Base-by-base conservation (phyloP, 2,888 invertebrate species). In the Chrysolina oricalcia region DNA sequence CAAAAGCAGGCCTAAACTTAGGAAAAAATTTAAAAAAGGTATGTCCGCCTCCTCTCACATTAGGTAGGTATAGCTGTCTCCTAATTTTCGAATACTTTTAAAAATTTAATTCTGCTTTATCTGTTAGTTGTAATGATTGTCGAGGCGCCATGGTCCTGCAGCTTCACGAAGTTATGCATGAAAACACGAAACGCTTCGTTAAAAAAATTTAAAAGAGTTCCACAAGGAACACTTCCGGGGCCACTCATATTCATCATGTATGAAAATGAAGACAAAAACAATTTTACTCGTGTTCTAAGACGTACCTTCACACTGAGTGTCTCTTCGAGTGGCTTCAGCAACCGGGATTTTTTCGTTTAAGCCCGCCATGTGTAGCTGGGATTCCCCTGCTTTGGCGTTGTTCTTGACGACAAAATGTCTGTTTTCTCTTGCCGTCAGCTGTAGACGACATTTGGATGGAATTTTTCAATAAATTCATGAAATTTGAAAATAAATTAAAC, bases 291-390 rank as follows among this genome's bases (percentile, higher is more conserved):
- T 13, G 46, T 13, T 17, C 23, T 70, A 46, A 17, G 62, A 72
- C n/a, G 80, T 82, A 87, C 88, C 96, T 78, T 94, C 94, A 88
- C 97, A 97, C 72, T 92, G 91, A 0, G 91, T 89, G 0, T 97
- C 97, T 0, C 98, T 98, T 64, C 95, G 91, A 86, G 19, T 92
- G 91, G 53, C 92, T n/a, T n/a, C 91, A 0, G 93, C 96, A 23
- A 92, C 83, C 10, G 82, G 76, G 21, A 75, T 41, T 59, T 96
- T 95, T 0, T 96, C 96, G 4, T 93, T 92, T 84, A 98, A 98
- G 80, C 95, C 94, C 0, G 97, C 97, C 86, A 94, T 91, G 88
- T 98, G 98, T 53, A 98, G 89, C 78, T 94, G 94, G 0, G 97
- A 96, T 89, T 98, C 98, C 0, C 81, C 89, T n/a, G n/a, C n/a